These are phyloP conservation scores for Chionomys nivalis DNA, from an alignment of 2,113 vertebrate species.

Conservation along the genomic window DNA sequence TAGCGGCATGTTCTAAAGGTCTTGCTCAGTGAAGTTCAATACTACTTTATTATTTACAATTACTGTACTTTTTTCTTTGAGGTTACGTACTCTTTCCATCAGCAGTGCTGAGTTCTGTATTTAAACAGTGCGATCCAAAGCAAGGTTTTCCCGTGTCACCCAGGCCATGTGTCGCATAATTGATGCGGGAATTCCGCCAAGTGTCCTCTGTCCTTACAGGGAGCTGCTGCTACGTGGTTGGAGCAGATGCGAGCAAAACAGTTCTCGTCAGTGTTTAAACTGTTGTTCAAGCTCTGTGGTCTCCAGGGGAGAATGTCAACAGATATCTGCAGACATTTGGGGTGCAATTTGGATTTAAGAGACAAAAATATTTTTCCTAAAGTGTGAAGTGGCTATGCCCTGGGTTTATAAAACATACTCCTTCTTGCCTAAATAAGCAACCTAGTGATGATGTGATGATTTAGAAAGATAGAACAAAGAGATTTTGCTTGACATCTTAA, in stretches of 20 bases:
- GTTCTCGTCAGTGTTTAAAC: background rate
- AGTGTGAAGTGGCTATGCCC: background rate
- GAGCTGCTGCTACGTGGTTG: background rate
- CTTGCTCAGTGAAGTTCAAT: background rate
- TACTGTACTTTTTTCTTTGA: background rate
- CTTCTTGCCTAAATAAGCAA: background rate
- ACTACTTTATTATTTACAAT: background rate
- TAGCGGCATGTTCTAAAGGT: background rate
- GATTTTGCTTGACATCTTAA: background rate
- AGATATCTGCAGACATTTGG: background rate
- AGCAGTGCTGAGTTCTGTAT: background rate
- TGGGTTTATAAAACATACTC: background rate
- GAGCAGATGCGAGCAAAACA: background rate
- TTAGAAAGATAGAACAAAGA: background rate
- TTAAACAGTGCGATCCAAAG: background rate
- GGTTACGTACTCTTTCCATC: background rate
- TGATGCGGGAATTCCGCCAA: background rate
- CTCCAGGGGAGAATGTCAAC: background rate
- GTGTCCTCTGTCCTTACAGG: background rate
- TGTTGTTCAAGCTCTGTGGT: background rate
- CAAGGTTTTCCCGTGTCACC: background rate
- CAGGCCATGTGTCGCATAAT: background rate
- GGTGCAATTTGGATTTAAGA: background rate
- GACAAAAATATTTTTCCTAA: conserved; percentile 3
- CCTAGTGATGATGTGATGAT: background rate